These are phyloP conservation scores for Vulpes lagopus DNA, from an alignment of 2,113 vertebrate species.

Conservation along the genomic window DNA sequence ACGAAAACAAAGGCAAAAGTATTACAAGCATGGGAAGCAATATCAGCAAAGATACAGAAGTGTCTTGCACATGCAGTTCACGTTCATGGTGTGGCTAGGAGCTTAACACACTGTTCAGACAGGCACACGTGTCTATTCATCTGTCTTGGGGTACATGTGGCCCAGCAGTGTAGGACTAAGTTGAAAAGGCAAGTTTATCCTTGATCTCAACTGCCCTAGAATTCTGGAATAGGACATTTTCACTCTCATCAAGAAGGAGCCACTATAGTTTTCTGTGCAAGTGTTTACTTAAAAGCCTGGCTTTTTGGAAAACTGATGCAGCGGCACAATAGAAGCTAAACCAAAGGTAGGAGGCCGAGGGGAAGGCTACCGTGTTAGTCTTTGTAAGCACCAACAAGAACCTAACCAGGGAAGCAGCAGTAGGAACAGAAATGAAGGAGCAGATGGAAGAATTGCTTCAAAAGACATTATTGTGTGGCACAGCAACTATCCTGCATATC, in stretches of 20 bases:
- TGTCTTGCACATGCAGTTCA: background rate
- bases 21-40: background rate
- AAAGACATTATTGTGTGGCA: constrained; percentile 61
- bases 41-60: background rate
- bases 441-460: constrained; percentile 75
- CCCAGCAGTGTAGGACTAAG: background rate
- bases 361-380: background rate
- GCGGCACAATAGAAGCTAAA: background rate
- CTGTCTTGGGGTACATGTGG: background rate
- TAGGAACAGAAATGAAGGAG: constrained; percentile 65
- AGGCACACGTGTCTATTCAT: background rate
- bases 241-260: background rate
- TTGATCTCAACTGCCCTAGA: background rate
- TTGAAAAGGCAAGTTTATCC: background rate
- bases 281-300: background rate
- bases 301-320: background rate
- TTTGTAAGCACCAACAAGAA: constrained; percentile 45
- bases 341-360: background rate
- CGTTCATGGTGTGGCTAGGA: background rate
- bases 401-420: constrained; percentile 33
- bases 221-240: background rate
- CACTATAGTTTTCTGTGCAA: background rate
- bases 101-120: background rate
- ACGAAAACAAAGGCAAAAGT: background rate
- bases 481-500: constrained; percentile 68